A percentile compares a stretch with the other conserved stretches of the same genome.
Conservation (phyloP, 2,113 vertebrate species). For the Thymallus thymallus region DNA sequence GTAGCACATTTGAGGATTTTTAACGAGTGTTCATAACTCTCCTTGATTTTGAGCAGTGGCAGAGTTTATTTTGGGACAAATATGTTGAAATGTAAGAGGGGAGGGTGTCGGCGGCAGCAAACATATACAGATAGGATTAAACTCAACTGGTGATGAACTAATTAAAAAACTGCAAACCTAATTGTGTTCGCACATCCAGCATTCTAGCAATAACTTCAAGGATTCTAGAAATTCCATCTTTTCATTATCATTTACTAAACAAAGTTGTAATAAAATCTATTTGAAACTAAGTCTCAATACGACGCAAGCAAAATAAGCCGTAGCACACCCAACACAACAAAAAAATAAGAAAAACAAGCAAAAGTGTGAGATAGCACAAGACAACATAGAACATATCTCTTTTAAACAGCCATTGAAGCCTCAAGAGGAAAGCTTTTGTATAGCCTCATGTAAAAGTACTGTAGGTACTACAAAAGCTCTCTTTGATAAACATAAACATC, state of each 20-base stretch:
- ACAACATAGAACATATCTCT: neutral
- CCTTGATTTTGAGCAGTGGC: constrained; percentile 18
- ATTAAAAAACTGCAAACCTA: constrained; percentile 46
- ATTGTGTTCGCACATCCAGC: constrained; percentile 39
- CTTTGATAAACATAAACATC: neutral
- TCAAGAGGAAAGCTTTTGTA: no score
- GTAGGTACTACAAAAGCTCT: no score
- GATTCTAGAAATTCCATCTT: no score
- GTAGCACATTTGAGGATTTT: constrained; percentile 8
- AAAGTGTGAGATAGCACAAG: neutral
- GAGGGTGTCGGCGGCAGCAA: constrained; percentile 39
- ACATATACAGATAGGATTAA: constrained; percentile 48
- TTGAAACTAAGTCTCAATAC: neutral
- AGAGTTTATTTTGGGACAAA: constrained; percentile 44
- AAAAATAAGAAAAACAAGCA: neutral
- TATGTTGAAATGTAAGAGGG: constrained; percentile 21
- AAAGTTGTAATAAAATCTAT: neutral
- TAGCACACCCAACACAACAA: neutral
- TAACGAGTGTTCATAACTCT: neutral
- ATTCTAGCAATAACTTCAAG: neutral
- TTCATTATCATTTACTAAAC: neutral
- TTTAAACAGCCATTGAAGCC: neutral
- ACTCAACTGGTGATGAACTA: constrained; percentile 48
- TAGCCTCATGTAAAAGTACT: no score
- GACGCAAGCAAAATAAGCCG: neutral